A percentile compares a stretch with the other conserved stretches of the same genome.
phyloP scores from a whole-genome alignment of 2,888 invertebrate species.

The Altica lythri region DNA sequence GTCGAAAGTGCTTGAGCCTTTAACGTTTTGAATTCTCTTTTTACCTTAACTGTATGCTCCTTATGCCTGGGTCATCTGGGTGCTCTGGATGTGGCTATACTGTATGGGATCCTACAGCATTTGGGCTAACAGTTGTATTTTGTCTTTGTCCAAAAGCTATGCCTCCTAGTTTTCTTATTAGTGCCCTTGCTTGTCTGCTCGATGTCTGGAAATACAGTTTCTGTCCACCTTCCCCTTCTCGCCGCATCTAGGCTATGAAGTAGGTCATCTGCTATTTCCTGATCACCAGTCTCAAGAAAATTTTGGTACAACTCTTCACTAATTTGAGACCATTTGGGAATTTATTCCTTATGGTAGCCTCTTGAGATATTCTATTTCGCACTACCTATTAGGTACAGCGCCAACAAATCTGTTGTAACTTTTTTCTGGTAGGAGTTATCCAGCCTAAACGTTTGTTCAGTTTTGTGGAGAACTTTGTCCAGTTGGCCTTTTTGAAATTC shows the following conservation, averaged over 20 bases:
- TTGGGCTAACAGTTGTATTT: no score
- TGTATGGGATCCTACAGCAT: no score
- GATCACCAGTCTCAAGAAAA: slow-evolving; percentile 15
- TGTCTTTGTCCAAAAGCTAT: no score
- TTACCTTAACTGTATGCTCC: no score
- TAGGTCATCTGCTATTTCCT: no score
- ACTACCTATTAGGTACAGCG: slow-evolving; percentile 18
- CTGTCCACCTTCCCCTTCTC: neutral
- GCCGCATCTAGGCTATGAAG: slow-evolving; percentile 1
- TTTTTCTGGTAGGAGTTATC: slow-evolving; percentile 16
- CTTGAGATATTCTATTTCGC: slow-evolving; percentile 28
- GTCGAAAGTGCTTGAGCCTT: slow-evolving; percentile 6
- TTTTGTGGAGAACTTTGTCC: neutral
- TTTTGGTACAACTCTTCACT: slow-evolving; percentile 23
- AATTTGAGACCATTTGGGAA: slow-evolving; percentile 28
- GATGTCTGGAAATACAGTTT: no score
- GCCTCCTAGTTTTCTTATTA: no score
- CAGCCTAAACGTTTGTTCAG: slow-evolving; percentile 26
- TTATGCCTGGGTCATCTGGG: no score
- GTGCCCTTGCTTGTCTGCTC: no score
- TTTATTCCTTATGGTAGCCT: slow-evolving; percentile 32
- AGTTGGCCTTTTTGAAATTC: neutral
- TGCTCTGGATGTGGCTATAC: no score
- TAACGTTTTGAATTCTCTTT: slow-evolving; percentile 21
- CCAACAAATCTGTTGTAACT: slow-evolving; percentile 27